Evolutionary conservation across 2,797 vertebrate species (phyloP).

Genomic region (Tragopan temminckii): DNA sequence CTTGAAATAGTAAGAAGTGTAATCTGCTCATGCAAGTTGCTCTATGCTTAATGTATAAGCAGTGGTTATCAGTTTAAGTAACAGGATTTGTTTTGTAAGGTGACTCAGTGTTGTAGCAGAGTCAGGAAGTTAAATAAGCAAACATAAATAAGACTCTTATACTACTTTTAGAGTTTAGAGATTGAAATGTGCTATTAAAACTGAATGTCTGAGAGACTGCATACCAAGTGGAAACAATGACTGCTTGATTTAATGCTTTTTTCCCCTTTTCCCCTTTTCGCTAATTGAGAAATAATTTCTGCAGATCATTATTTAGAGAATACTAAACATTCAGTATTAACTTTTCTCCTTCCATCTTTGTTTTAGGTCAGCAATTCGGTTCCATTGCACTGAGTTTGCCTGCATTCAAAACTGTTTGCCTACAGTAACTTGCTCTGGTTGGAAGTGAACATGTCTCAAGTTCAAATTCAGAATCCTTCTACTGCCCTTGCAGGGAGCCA

Average conservation of each 20-base stretch:
- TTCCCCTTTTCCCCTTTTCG: constrained; percentile 17
- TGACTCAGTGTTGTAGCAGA: constrained; percentile 10
- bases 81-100: constrained; percentile 32
- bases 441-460: constrained; percentile 93
- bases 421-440: constrained; percentile 79
- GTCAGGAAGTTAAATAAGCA: constrained; percentile 19
- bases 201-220: neutral
- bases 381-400: constrained; percentile 80
- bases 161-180: neutral
- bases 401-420: constrained; percentile 80
- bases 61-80: neutral
- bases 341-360: constrained; percentile 63
- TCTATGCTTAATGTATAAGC: neutral
- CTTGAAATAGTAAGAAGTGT: constrained; percentile 4
- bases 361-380: constrained; percentile 86
- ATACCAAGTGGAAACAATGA: neutral
- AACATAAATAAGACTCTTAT: neutral
- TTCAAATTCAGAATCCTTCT: constrained; percentile 92
- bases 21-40: neutral
- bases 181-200: neutral
- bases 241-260: neutral
- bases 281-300: constrained; percentile 5
- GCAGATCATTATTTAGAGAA: constrained; percentile 5
- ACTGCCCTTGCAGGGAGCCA: constrained; percentile 84
- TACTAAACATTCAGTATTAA: constrained; percentile 61